These are phyloP conservation scores for Chrysodeixis includens DNA, from an alignment of 2,888 invertebrate genomes.

Conservation along the genomic window DNA sequence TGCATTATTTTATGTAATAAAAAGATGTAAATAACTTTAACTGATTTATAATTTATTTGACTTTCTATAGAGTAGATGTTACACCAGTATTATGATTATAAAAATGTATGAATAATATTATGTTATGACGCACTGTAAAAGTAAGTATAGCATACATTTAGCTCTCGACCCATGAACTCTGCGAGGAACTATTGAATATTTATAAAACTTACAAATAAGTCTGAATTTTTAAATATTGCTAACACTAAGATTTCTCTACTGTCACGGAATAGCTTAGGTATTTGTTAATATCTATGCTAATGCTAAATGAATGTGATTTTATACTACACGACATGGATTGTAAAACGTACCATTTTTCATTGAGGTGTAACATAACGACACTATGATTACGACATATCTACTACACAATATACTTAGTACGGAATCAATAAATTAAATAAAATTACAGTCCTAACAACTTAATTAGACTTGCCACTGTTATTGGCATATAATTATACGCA, in stretches of 20 bases:
- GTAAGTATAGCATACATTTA: background rate
- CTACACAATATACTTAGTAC: no score
- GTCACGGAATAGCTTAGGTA: background rate
- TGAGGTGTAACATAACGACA: no score
- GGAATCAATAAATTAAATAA: no score
- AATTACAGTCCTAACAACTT: background rate
- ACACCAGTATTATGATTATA: background rate
- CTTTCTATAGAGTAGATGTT: background rate
- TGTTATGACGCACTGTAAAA: background rate
- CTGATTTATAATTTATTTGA: background rate
- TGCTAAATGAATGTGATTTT: no score
- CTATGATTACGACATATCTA: no score
- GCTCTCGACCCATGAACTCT: background rate
- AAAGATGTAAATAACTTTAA: background rate
- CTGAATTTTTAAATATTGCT: background rate
- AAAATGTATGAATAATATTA: background rate
- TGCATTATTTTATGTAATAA: background rate
- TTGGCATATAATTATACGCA: background rate
- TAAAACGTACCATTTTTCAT: no score
- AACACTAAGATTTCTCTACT: background rate
- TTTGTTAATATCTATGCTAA: no score
- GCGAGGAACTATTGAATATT: background rate
- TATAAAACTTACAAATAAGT: background rate
- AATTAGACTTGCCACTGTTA: background rate
- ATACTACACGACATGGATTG: no score